Base-by-base conservation (phyloP, 1,140 invertebrate genomes). In the Paraescarpia echinospica region DNA sequence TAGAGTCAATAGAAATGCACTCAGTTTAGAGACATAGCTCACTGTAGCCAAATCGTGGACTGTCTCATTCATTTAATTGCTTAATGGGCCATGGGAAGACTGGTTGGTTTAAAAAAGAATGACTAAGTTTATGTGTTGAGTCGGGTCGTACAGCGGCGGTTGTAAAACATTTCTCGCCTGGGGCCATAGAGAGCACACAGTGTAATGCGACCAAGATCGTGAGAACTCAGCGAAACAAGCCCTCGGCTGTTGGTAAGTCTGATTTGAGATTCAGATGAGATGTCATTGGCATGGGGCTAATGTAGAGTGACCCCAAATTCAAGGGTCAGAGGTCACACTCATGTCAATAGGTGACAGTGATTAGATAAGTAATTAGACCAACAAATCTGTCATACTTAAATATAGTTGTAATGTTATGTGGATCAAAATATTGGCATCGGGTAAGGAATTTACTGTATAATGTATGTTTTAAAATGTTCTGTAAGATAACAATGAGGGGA, bases 211-310 rank as follows among this genome's bases (percentile, higher is more conserved):
- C 27, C 18, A 31, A 77, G 59, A 77, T 77, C 59, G 59, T 77
- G 59, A 77, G 59, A 77, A 77, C 59, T 77, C 22, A 27, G 59
- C 22, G 12, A 77, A 77, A 31, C 27, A 77, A 31, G 27, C 59
- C 59, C 59, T 27, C 8, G 59, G 59, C 59, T 77, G 59, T 77
- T 77, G 59, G 59, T 77, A 77, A 77, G 8, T 77, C 27, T 27
- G 59, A 77, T 77, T 77, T 77, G 59, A 77, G 59, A 77, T 77
- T 77, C 59, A 77, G 59, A 77, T 77, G 59, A 77, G 59, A 77
- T 77, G 59, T 77, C 59, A 77, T 4, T 12, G 59, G 59, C 59
- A 77, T 77, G 14, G 59, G 59, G 14, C 22, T 77, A 18, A 31
- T 77, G 27, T 77, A 77, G 59, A 77, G 59, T 77, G 59, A 77